Conservation (phyloP, 1,140 invertebrate species). For the Luehdorfia chinensis region DNA sequence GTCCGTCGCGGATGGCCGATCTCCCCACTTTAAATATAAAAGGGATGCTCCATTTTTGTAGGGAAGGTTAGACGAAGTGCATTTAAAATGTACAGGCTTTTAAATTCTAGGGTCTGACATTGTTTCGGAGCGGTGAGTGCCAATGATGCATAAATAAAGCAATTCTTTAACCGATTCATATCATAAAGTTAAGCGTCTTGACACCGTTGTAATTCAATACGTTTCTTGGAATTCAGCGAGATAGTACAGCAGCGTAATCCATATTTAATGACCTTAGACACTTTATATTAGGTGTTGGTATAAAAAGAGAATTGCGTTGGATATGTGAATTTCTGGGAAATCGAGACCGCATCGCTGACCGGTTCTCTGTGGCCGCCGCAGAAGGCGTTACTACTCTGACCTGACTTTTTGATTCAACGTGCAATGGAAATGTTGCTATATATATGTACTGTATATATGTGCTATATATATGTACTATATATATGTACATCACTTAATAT, state of each 20-base stretch:
- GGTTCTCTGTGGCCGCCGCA: slow-evolving; percentile 1
- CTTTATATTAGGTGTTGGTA: slow-evolving; percentile 8
- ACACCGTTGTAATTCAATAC: background rate
- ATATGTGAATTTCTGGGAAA: slow-evolving; percentile 12
- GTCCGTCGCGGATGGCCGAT: slow-evolving; percentile 56
- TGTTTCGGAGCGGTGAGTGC: slow-evolving; percentile 51
- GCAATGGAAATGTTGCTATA: background rate
- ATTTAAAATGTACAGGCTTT: slow-evolving; percentile 35
- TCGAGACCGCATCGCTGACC: slow-evolving; percentile 11
- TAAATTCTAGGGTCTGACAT: slow-evolving; percentile 43
- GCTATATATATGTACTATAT: too few species aligned
- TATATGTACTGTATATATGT: too few species aligned
- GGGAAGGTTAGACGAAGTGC: slow-evolving; percentile 45
- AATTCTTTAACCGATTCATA: slow-evolving; percentile 33
- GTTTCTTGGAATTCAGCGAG: background rate
- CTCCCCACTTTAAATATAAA: slow-evolving; percentile 54
- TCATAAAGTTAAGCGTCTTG: too few species aligned
- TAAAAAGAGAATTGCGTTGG: slow-evolving; percentile 13
- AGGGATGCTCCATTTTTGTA: slow-evolving; percentile 53
- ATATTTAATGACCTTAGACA: background rate
- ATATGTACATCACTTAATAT: background rate
- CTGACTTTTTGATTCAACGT: background rate
- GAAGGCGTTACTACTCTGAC: background rate
- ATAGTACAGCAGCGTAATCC: background rate
- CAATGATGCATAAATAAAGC: slow-evolving; percentile 52